Evolutionary conservation across 2,113 vertebrate genomes (phyloP).

Genomic region (Poicephalus gulielmi): DNA sequence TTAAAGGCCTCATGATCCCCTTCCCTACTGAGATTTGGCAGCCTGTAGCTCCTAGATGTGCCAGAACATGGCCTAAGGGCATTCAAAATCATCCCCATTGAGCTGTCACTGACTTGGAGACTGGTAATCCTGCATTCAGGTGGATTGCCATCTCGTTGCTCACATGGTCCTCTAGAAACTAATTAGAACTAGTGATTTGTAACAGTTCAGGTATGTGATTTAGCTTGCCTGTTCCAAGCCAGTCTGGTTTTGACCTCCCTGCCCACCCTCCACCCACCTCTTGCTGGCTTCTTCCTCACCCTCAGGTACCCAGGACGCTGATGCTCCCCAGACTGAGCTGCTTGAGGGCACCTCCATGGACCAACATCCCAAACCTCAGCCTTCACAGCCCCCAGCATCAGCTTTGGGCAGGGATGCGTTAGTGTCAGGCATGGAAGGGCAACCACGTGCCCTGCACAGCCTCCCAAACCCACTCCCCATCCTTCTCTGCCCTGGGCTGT

Average conservation of each 20-base stretch:
- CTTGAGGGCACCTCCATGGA: background rate
- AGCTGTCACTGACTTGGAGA: background rate
- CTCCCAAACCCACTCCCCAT: background rate
- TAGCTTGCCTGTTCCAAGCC: background rate
- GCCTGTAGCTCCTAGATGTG: background rate
- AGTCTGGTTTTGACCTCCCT: background rate
- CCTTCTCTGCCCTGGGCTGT: background rate
- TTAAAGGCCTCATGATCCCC: background rate
- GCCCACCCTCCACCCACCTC: too few species aligned
- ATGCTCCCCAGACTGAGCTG: fast-evolving
- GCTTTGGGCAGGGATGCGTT: background rate
- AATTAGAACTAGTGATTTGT: background rate
- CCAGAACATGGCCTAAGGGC: background rate
- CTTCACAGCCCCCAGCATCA: background rate
- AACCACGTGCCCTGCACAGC: fast-evolving
- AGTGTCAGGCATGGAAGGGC: background rate
- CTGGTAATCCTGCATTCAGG: background rate
- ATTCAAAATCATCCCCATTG: background rate
- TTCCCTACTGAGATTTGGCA: background rate
- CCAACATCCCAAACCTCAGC: background rate
- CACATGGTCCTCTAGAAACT: background rate
- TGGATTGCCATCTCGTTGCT: background rate
- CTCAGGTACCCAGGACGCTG: background rate
- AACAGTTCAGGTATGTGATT: background rate
- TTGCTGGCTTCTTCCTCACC: background rate